Conservation (phyloP, 2,113 vertebrate species). For the Paracanthobrama guichenoti region DNA sequence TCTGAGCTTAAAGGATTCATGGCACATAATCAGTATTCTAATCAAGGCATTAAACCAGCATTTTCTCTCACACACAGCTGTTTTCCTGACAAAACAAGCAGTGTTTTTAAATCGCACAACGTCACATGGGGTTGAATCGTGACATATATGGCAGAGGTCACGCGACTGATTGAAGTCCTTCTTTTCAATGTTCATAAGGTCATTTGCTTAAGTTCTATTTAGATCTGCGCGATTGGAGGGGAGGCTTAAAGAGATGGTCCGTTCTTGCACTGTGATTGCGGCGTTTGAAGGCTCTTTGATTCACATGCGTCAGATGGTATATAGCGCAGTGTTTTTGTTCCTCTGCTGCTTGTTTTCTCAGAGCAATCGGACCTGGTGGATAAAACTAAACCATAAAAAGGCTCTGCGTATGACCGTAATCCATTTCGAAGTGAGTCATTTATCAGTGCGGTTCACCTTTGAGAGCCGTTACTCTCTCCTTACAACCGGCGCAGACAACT, state of each 20-base stretch:
- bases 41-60: conserved; percentile 48
- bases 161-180: conserved; percentile 25
- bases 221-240: conserved; percentile 7
- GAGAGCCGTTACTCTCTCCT: conserved; percentile 12
- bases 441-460: conserved; percentile 28
- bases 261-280: neutral
- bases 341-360: neutral
- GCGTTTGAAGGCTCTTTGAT: conserved; percentile 27
- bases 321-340: neutral
- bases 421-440: conserved; percentile 34
- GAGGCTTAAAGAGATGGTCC: conserved; percentile 4
- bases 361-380: neutral
- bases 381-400: conserved; percentile 24
- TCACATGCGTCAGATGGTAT: neutral
- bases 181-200: neutral
- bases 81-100: conserved; percentile 7
- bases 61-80: conserved; percentile 34
- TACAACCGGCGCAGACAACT: conserved; percentile 3
- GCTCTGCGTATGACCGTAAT: conserved; percentile 1
- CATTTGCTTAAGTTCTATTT: conserved; percentile 22
- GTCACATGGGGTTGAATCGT: neutral
- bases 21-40: conserved; percentile 41
- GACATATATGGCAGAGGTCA: neutral
- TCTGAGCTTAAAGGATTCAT: conserved; percentile 42
- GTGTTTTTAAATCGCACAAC: neutral